A percentile compares a stretch with the other conserved stretches of the same genome.
Evolutionary conservation across 2,113 vertebrate genomes (phyloP).

Genomic region (Procavia capensis): DNA sequence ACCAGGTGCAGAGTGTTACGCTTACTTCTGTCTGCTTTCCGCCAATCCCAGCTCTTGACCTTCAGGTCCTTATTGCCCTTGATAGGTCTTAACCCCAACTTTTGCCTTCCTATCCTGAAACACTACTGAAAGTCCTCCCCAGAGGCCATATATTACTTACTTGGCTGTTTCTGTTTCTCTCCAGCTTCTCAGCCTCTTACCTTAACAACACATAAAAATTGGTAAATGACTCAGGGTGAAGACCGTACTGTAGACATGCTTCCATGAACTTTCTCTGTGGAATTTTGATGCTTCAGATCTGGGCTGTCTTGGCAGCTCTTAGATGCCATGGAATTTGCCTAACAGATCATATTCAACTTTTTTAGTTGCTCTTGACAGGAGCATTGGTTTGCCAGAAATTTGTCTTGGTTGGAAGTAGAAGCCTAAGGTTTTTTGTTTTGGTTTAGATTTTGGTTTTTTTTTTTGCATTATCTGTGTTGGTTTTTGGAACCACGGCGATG

Average conservation of each 20-base stretch:
- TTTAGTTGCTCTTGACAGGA: background rate
- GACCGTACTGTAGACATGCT: background rate
- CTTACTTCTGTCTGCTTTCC: background rate
- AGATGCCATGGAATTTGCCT: background rate
- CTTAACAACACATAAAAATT: background rate
- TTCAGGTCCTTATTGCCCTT: background rate
- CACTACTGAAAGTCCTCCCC: background rate
- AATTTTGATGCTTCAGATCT: background rate
- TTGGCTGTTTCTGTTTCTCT: background rate
- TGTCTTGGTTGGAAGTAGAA: background rate
- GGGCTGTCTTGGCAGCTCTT: background rate
- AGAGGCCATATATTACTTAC: too few species aligned
- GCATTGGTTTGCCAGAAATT: conserved; percentile 46
- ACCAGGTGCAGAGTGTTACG: background rate
- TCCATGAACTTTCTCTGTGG: background rate
- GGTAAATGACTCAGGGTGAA: background rate
- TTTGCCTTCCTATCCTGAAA: background rate
- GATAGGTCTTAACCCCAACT: background rate
- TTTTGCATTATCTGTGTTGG: background rate
- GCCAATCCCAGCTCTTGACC: background rate
- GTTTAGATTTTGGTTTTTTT: conserved; percentile 24
- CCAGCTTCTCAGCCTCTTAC: background rate
- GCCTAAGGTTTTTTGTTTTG: background rate
- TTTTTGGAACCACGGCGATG: conserved; percentile 29
- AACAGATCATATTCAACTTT: background rate